These are phyloP conservation scores for Oreohelix idahoensis DNA, from an alignment of 1,140 invertebrate genomes.

Conservation along the genomic window DNA sequence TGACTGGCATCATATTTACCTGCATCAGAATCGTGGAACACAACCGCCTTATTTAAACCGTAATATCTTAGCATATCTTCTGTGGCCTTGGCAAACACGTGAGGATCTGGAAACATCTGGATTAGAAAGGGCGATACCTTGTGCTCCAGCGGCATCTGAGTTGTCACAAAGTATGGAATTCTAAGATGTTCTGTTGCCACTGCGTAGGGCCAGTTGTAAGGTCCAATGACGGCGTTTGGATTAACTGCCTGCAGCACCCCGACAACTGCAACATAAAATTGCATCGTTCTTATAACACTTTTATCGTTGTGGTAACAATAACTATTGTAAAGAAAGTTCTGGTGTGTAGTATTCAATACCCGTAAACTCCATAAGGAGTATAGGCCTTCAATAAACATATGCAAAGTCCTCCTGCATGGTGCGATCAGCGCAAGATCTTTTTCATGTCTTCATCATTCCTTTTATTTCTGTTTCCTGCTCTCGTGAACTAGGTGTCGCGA, in stretches of 20 bases:
- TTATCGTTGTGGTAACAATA: too few species aligned
- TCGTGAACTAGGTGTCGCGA: too few species aligned
- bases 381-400: too few species aligned
- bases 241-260: conserved; percentile 16
- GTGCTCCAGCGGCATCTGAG: conserved; percentile 44
- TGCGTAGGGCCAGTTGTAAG: conserved; percentile 50
- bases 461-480: too few species aligned
- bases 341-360: too few species aligned
- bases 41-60: conserved; percentile 46
- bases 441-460: too few species aligned
- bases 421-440: too few species aligned
- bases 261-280: conserved; percentile 30
- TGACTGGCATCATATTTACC: too few species aligned
- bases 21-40: conserved; percentile 54
- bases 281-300: too few species aligned
- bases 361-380: too few species aligned
- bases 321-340: too few species aligned
- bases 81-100: conserved; percentile 46
- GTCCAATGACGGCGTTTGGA: conserved; percentile 55
- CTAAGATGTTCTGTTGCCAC: conserved; percentile 49
- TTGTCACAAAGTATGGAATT: conserved; percentile 58
- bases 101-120: conserved; percentile 52
- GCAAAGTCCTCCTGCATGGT: too few species aligned
- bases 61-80: conserved; percentile 56
- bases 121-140: conserved; percentile 44